Conservation (phyloP, 2,888 invertebrate species). For the Sarcophaga variegata region DNA sequence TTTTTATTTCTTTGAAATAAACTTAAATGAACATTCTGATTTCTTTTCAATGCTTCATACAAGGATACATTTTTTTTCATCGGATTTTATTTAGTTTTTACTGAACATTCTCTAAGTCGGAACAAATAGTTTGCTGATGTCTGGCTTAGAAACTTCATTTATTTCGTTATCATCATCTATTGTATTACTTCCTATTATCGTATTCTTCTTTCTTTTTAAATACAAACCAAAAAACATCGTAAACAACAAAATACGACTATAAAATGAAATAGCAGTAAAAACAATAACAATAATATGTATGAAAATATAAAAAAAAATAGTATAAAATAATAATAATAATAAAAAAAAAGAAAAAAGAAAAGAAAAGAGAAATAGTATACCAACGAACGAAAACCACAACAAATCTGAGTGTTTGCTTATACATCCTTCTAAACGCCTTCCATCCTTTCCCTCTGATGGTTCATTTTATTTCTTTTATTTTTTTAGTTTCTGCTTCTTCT, state of each 20-base stretch:
- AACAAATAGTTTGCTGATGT: constrained; percentile 28
- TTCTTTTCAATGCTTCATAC: background rate
- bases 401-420: background rate
- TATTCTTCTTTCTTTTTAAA: constrained; percentile 3
- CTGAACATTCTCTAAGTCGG: background rate
- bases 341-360: background rate
- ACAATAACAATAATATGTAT: background rate
- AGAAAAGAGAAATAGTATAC: background rate
- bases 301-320: background rate
- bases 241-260: background rate
- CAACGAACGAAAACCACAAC: background rate
- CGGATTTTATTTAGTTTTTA: constrained; percentile 34
- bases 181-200: constrained; percentile 1
- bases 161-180: constrained; percentile 17
- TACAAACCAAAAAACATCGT: background rate
- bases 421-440: background rate
- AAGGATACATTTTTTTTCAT: constrained; percentile 58
- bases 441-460: background rate
- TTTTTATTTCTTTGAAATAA: constrained; percentile 1
- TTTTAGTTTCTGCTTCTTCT: background rate
- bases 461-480: constrained; percentile 22
- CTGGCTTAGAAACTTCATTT: constrained; percentile 21
- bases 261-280: constrained; percentile 8
- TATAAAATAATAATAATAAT: background rate
- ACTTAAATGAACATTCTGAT: background rate